Evolutionary conservation across 2,797 vertebrate genomes (phyloP).

Genomic region (Crocodylus rhombifer): DNA sequence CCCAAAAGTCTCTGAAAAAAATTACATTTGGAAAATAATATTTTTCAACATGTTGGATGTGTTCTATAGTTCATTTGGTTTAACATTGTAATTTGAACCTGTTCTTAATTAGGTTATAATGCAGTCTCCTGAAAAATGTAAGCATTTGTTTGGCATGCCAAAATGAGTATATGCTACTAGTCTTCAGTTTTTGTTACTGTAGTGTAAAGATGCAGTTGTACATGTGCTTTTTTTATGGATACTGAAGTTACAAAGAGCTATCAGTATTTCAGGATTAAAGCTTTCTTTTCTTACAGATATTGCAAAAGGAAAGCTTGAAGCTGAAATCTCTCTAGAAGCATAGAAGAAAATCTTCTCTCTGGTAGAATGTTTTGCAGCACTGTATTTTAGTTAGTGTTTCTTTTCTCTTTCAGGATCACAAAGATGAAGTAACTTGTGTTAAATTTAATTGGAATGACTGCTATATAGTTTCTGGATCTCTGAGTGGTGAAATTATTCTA

Average conservation of each 20-base stretch:
- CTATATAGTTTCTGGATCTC: conserved; percentile 93
- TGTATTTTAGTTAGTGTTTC: neutral
- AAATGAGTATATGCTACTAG: neutral
- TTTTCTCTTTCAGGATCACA: conserved; percentile 88
- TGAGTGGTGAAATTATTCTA: conserved; percentile 94
- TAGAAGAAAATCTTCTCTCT: neutral
- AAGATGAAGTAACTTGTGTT: conserved; percentile 92
- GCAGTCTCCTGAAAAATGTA: neutral
- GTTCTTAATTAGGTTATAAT: neutral
- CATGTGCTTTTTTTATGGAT: neutral
- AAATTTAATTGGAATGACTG: conserved; percentile 93
- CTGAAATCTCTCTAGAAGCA: neutral
- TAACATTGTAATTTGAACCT: neutral
- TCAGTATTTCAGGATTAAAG: neutral
- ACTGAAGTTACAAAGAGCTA: neutral
- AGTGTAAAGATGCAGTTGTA: neutral
- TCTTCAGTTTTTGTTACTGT: conserved; percentile 8
- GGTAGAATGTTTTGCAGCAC: neutral
- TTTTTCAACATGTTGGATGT: neutral
- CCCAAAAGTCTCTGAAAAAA: neutral
- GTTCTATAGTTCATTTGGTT: neutral
- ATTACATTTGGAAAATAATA: neutral
- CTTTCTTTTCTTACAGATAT: neutral
- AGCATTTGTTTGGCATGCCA: neutral
- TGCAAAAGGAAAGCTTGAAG: neutral